Evolutionary conservation across 1,140 invertebrate species (phyloP).

Genomic region (Drosophila busckii): DNA sequence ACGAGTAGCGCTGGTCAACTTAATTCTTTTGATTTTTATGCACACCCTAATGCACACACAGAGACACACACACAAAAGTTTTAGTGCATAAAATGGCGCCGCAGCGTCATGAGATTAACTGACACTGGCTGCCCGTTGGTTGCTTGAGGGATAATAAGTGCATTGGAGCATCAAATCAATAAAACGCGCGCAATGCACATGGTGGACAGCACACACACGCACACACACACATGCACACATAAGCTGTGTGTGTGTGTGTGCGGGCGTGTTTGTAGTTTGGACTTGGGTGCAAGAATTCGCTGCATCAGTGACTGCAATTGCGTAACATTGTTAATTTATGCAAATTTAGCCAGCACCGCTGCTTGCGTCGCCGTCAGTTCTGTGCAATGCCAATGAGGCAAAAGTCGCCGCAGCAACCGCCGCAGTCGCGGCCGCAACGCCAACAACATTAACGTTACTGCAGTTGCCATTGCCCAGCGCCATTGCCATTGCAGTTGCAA

Average conservation of each 20-base stretch:
- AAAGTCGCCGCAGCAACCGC: conserved; percentile 41
- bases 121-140: conserved; percentile 50
- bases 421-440: conserved; percentile 58
- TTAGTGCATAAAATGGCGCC: conserved; percentile 48
- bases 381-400: conserved; percentile 71
- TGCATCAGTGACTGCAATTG: conserved; percentile 73
- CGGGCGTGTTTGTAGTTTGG: neutral
- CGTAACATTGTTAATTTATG: conserved; percentile 76
- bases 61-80: neutral
- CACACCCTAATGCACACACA: conserved; percentile 56
- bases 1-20: no score
- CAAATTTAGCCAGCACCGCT: conserved; percentile 67
- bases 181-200: conserved; percentile 60
- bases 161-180: conserved; percentile 74
- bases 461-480: conserved; percentile 18
- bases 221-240: conserved; percentile 20
- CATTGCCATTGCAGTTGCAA: no score
- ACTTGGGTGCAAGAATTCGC: conserved; percentile 53
- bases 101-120: conserved; percentile 58
- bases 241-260: conserved; percentile 1
- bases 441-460: conserved; percentile 66
- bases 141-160: conserved; percentile 71
- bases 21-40: conserved; percentile 54
- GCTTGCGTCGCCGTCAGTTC: conserved; percentile 34
- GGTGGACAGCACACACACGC: conserved; percentile 22